Evolutionary conservation across 2,888 invertebrate species (phyloP), one percentile per base, ranked within the genome.

Genomic region (Machimus atricapillus): DNA sequence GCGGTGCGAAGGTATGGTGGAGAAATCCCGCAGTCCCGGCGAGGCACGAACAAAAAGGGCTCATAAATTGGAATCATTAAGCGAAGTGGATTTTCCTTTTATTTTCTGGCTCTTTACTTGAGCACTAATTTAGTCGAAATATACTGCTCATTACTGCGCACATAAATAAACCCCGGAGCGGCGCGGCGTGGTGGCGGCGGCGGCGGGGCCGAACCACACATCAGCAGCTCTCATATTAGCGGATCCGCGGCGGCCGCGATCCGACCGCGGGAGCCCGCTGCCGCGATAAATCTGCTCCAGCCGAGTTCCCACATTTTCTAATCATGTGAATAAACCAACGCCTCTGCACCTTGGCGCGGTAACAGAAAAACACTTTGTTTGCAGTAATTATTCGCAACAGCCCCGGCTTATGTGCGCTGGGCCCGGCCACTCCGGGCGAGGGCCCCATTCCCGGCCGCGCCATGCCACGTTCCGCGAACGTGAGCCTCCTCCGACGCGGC

Each of bases 281-380:
- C 46, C 73, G 76, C 82, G 86, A 88, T 88, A 87, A 88, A 88
- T 88, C 87, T 87, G 74, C 76, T 87, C 86, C 73, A 86, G 85
- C 87, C 87, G 85, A 87, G 86, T 88, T 88, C 88, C 88, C 88
- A 88, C 88, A 88, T 88, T 88, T 88, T 88, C 89, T 89, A 89
- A 89, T 89, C 88, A 88, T 88, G 89, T 89, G 89, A 89, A 89
- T 88, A 89, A 89, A 88, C 88, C 88, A 88, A 89, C 89, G 89
- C 89, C 88, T 89, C 89, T 88, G 89, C 89, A 89, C 78, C 79
- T 79, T 79, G 16, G 78, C 78, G 73, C 86, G 79, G 86, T 86
- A 88, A 89, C 89, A 89, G 87, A 87, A 87, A 89, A 88, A 88
- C 89, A 89, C 89, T 89, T 89, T 89, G 89, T 89, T 89, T 89